These are phyloP conservation scores for Chymomyza costata DNA, from an alignment of 1,140 invertebrate species.

Conservation along the genomic window DNA sequence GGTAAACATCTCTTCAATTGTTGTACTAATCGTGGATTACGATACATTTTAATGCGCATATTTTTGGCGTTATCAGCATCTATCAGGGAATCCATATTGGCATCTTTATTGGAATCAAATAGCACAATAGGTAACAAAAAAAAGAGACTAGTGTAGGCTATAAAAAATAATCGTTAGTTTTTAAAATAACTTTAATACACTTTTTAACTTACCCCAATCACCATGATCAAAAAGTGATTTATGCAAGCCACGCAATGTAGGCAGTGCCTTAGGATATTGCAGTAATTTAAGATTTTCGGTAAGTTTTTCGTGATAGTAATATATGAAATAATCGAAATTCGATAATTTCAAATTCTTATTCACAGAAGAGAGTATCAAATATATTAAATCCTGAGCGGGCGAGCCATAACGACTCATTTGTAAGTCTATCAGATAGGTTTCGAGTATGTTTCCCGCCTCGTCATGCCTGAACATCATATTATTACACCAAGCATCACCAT, in stretches of 20 bases:
- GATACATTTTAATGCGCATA: conserved; percentile 37
- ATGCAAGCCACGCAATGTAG: conserved; percentile 40
- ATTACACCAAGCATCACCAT: conserved; percentile 81
- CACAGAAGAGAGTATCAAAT: conserved; percentile 44
- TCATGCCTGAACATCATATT: conserved; percentile 79
- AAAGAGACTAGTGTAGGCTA: conserved; percentile 44
- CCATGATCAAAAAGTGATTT: conserved; percentile 33
- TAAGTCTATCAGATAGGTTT: conserved; percentile 49
- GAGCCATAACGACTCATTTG: conserved; percentile 44
- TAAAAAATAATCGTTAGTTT: not conserved
- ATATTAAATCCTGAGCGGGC: conserved; percentile 45
- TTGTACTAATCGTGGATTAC: conserved; percentile 24
- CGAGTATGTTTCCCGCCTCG: conserved; percentile 49
- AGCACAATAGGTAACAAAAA: conserved; percentile 47
- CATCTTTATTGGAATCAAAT: conserved; percentile 40
- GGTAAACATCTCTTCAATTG: conserved; percentile 44
- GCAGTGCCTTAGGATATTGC: conserved; percentile 29
- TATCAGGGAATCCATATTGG: conserved; percentile 48
- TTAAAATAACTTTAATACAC: not conserved
- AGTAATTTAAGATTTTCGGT: conserved; percentile 36
- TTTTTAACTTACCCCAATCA: conserved; percentile 48
- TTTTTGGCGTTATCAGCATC: conserved; percentile 29
- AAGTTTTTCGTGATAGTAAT: conserved; percentile 46
- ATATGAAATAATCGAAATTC: conserved; percentile 45
- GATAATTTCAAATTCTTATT: conserved; percentile 39